Percentiles rank a stretch among this genome's conserved stretches.
Conservation (phyloP, 2,797 vertebrate species). For the Pseudomugil tenellus region DNA sequence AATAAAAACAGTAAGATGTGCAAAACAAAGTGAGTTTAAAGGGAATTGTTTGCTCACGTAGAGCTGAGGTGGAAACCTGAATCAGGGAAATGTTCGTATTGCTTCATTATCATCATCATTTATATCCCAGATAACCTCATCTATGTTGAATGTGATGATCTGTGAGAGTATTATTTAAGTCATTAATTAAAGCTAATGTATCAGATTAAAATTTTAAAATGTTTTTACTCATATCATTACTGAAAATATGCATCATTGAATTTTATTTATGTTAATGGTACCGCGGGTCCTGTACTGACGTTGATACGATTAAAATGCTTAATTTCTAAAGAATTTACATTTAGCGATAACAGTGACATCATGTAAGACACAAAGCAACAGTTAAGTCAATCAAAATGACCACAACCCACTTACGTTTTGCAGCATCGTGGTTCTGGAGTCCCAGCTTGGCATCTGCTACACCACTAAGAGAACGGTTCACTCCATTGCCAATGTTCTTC, state of each 20-base stretch:
- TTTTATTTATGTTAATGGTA: no score
- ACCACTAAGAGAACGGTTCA: conserved; percentile 40
- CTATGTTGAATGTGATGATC: no score
- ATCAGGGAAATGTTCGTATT: neutral
- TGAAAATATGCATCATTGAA: neutral
- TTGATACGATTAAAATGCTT: no score
- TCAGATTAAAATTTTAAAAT: neutral
- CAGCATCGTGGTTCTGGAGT: conserved; percentile 60
- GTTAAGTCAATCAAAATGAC: neutral
- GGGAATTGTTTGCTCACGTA: neutral
- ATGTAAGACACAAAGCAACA: neutral
- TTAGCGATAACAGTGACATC: neutral
- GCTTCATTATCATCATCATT: no score
- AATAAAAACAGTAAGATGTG: neutral
- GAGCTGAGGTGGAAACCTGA: neutral
- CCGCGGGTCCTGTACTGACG: neutral
- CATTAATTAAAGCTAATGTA: neutral
- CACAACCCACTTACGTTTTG: conserved; percentile 74
- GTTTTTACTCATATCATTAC: neutral
- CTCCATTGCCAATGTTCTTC: conserved; percentile 64
- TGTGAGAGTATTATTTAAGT: neutral
- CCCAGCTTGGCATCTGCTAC: conserved; percentile 56
- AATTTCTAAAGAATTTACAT: neutral
- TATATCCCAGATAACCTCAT: no score
- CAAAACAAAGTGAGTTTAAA: neutral